Base-by-base conservation (phyloP, 2,113 vertebrate genomes). In the Rattus rattus region DNA sequence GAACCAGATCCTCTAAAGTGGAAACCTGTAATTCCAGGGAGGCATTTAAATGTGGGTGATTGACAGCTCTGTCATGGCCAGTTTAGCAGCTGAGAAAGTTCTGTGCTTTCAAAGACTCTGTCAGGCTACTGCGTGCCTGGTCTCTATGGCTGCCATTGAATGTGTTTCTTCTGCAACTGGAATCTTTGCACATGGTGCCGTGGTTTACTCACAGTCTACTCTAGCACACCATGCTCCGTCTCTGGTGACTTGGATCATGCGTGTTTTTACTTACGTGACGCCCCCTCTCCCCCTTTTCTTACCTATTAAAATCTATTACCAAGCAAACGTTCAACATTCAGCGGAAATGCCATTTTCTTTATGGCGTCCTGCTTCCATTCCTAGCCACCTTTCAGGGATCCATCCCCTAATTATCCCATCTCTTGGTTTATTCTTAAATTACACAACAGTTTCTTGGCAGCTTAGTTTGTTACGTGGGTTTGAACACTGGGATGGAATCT, bases 11-110 rank as follows among this genome's bases (percentile, higher is more conserved):
- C 94, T 97, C 92, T 92, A 72, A 91, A 97, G 81, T 54, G 95
- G 91, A 92, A 97, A 90, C 95, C 88, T 90, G 92, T 93, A 96
- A 84, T 95, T 94, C 89, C 95, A 90, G 43, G 69, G 95, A 97
- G 81, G 87, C 81, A 54, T 96, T 94, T 97, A 94, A 91, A 96
- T 93, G 79, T 52, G 54, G 79, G 79, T 94, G 94, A 80, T 96
- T 96, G 96, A 96, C 93, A 90, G 63, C 86, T 76, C 63, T 85
- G 83, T 85, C 97, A 72, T 33, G 76, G 79, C 75, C 89, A 93
- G 80, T 96, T 96, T 97, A 95, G 92, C 79, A 85, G 43, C 83
- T 80, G 36, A 87, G 49, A 79, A 94, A 75, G 43, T 70, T 30
- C 61, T 0, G 10, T 12, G 91, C 61, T 94, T 84, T 96, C 95